Conservation (phyloP, 2,888 invertebrate genomes). For the Folsomia manolachei region DNA sequence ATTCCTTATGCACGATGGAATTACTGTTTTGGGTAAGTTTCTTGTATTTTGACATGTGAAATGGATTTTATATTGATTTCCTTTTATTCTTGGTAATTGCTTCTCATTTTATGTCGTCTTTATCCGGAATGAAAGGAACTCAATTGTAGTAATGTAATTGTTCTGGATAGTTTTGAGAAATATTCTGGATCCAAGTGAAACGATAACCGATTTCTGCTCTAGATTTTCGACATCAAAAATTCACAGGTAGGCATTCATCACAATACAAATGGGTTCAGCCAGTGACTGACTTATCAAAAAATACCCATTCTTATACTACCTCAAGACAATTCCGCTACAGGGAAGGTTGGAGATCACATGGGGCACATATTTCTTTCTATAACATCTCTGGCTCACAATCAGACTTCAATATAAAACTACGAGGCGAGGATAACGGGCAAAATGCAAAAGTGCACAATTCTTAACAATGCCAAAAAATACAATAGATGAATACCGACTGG, state of each 20-base stretch:
- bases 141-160: too few species aligned
- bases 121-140: neutral
- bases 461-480: neutral
- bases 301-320: too few species aligned
- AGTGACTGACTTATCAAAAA: too few species aligned
- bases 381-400: too few species aligned
- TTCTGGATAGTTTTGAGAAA: too few species aligned
- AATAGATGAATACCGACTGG: neutral
- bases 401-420: neutral
- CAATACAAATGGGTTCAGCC: too few species aligned
- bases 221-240: too few species aligned
- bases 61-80: neutral
- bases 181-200: too few species aligned
- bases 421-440: neutral
- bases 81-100: neutral
- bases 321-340: too few species aligned
- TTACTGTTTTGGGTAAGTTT: neutral
- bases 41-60: neutral
- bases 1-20: too few species aligned
- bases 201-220: too few species aligned
- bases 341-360: neutral
- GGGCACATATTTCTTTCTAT: neutral
- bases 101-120: neutral
- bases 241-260: too few species aligned
- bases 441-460: neutral